These are phyloP conservation scores for Tetragonula carbonaria DNA, from an alignment of 2,888 invertebrate genomes.

Conservation along the genomic window DNA sequence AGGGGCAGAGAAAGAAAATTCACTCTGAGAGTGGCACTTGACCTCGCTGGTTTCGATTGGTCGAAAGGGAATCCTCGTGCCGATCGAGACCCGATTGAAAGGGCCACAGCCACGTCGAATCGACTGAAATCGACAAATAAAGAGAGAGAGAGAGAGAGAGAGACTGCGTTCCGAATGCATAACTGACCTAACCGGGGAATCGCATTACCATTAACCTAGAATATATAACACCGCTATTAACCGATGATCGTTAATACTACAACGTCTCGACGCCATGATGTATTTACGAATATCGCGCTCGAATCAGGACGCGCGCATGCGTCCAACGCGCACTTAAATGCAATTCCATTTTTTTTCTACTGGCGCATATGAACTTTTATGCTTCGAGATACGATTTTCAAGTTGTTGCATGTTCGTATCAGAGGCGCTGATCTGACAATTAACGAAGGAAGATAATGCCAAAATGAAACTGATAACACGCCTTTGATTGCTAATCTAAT, in stretches of 20 bases:
- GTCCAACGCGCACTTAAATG: too few relatives aligned
- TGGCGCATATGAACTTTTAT: too few relatives aligned
- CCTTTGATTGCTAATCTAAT: too few relatives aligned
- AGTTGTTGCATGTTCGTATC: too few relatives aligned
- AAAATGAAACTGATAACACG: too few relatives aligned
- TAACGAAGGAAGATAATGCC: too few relatives aligned
- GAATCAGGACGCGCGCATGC: too few relatives aligned
- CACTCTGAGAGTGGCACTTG: slow-evolving; percentile 16
- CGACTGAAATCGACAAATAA: slow-evolving; percentile 10
- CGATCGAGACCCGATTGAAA: slow-evolving; percentile 12
- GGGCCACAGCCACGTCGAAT: not conserved
- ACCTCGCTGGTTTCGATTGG: slow-evolving; percentile 10
- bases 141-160: slow-evolving; percentile 34
- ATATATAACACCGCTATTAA: slow-evolving; percentile 57
- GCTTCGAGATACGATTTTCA: too few relatives aligned
- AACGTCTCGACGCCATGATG: not conserved
- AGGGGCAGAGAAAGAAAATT: slow-evolving; percentile 1
- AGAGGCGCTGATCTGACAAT: too few relatives aligned
- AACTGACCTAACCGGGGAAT: slow-evolving; percentile 38
- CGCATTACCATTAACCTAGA: slow-evolving; percentile 59
- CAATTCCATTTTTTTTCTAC: too few relatives aligned
- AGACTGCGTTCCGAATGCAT: slow-evolving; percentile 52
- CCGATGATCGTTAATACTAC: slow-evolving; percentile 40
- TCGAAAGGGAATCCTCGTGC: slow-evolving; percentile 15
- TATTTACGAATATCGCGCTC: too few relatives aligned